Conservation (phyloP, 2,797 vertebrate genomes). For the Poeciliopsis gracilis region DNA sequence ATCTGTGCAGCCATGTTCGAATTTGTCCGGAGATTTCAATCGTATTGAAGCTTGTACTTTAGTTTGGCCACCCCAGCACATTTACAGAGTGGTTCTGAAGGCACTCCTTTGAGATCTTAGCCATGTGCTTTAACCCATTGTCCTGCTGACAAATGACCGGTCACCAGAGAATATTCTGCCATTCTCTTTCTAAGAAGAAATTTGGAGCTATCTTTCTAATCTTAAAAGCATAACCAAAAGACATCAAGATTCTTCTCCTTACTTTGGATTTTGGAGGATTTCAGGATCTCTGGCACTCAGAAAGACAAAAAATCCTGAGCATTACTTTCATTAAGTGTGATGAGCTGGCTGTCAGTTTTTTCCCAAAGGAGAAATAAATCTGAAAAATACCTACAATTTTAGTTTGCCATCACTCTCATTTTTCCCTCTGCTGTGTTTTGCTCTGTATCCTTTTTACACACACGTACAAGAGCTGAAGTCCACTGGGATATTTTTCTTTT, state of each 20-base stretch:
- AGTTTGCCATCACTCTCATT: slow-evolving; percentile 43
- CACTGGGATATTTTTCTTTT: slow-evolving; percentile 73
- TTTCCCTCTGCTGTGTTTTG: slow-evolving; percentile 8
- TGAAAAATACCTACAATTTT: slow-evolving; percentile 67
- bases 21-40: too few species aligned
- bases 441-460: slow-evolving; percentile 19
- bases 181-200: neutral
- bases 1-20: too few species aligned
- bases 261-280: slow-evolving; percentile 33
- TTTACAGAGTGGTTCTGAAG: too few species aligned
- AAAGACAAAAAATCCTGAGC: slow-evolving; percentile 43
- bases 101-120: too few species aligned
- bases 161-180: neutral
- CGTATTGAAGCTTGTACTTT: too few species aligned
- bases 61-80: too few species aligned
- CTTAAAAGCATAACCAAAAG: neutral
- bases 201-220: neutral
- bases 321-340: slow-evolving; percentile 61
- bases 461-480: slow-evolving; percentile 51
- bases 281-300: slow-evolving; percentile 44
- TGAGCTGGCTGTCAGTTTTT: slow-evolving; percentile 51
- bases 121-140: too few species aligned
- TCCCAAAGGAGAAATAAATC: slow-evolving; percentile 49
- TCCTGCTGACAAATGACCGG: too few species aligned
- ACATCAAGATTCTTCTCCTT: slow-evolving; percentile 25